phyloP scores from a whole-genome alignment of 2,797 vertebrate species.

The Clarias pachynema region DNA sequence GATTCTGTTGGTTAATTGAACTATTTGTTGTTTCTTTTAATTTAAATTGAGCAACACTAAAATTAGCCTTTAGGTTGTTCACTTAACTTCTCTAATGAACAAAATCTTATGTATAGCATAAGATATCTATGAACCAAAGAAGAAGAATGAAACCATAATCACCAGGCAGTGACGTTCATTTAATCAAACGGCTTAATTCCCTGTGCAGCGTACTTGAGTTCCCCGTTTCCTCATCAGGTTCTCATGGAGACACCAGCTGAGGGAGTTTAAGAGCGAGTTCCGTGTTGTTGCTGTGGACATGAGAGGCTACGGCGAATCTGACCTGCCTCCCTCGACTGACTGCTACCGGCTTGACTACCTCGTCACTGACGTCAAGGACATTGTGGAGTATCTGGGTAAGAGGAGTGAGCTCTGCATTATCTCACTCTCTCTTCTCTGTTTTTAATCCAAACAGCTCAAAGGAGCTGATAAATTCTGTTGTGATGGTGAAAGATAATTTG shows the following conservation, averaged over 20 bases:
- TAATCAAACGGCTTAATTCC: background rate
- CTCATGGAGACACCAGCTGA: slow-evolving; percentile 95
- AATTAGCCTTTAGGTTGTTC: background rate
- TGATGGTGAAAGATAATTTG: slow-evolving; percentile 37
- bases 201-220: background rate
- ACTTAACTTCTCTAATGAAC: background rate
- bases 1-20: background rate
- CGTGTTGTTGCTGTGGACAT: slow-evolving; percentile 96
- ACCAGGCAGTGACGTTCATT: background rate
- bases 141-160: background rate
- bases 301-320: slow-evolving; percentile 96
- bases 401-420: slow-evolving; percentile 33
- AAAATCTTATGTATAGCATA: background rate
- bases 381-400: slow-evolving; percentile 95
- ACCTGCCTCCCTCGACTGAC: slow-evolving; percentile 85
- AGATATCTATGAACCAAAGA: background rate
- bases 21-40: background rate
- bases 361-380: slow-evolving; percentile 93
- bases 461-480: slow-evolving; percentile 32
- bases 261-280: slow-evolving; percentile 97
- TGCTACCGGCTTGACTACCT: slow-evolving; percentile 89
- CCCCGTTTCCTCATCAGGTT: slow-evolving; percentile 77
- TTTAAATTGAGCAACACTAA: background rate
- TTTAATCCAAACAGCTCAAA: slow-evolving; percentile 28
- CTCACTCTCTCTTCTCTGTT: slow-evolving; percentile 17